Evolutionary conservation across 2,113 vertebrate species (phyloP).

Genomic region (Pollachius pollachius): DNA sequence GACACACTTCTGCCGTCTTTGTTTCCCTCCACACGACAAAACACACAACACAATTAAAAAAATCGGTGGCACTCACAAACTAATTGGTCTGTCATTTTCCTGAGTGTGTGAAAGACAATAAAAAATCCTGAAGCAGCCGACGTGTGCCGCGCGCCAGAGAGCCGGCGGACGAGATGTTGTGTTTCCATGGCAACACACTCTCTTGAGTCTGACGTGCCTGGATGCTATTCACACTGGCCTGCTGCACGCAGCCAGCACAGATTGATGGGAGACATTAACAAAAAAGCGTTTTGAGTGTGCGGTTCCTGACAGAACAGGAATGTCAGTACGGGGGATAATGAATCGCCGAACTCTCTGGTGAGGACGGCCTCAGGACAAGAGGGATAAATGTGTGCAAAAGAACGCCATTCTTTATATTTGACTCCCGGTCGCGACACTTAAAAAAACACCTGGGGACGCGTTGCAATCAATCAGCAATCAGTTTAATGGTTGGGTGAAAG

Average conservation of each 20-base stretch:
- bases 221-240: neutral
- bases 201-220: neutral
- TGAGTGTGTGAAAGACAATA: too few species aligned
- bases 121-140: neutral
- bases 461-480: slow-evolving; percentile 15
- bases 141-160: neutral
- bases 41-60: too few species aligned
- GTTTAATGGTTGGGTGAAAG: slow-evolving; percentile 14
- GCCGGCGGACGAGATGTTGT: neutral
- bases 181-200: neutral
- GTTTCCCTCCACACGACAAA: too few species aligned
- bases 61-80: too few species aligned
- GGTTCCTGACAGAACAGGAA: neutral
- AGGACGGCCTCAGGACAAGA: neutral
- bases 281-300: neutral
- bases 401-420: slow-evolving; percentile 13
- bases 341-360: neutral
- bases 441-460: slow-evolving; percentile 16
- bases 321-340: neutral
- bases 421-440: slow-evolving; percentile 34
- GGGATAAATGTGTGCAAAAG: neutral
- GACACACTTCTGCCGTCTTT: too few species aligned
- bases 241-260: neutral
- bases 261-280: neutral
- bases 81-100: too few species aligned